Base-by-base conservation (phyloP, 1,140 invertebrate species). In the Pollicipes pollicipes region DNA sequence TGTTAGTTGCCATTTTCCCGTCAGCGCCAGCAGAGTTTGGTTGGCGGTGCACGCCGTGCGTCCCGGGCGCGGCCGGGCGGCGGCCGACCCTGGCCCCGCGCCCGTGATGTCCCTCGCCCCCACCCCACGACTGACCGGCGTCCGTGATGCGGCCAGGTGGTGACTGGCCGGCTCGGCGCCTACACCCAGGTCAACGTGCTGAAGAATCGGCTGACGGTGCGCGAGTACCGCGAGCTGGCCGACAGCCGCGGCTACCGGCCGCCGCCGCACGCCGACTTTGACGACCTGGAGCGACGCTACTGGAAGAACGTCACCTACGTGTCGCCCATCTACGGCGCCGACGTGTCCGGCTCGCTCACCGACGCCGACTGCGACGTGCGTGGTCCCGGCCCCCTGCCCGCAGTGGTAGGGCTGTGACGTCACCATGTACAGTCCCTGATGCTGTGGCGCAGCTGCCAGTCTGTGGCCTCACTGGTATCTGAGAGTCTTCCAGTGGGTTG, bases 111-210 rank as follows among this genome's bases (percentile, higher is more conserved):
- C n/a, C n/a, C n/a, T n/a, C n/a, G n/a, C n/a, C n/a, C n/a, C n/a
- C n/a, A n/a, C n/a, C n/a, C n/a, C n/a, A n/a, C n/a, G n/a, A n/a
- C n/a, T 35, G 32, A 35, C 4, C 32, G 16, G 4, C 16, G 45
- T 58, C 45, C 45, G 10, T 10, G 6, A 21, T 21, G 2, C 45
- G 2, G 10, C 8, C 45, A 85, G 77, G 80, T 87, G 21, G 88
- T 92, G 0, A 87, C 83, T 72, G 95, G 95, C 17, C 92, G 94
- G 73, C 92, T 96, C 78, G 97, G 97, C 3, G 80, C 96, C 37
- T 99, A 95, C 81, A 91, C 95, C 77, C 93, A 96, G 82, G 90
- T 93, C 68, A 99, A 98, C 79, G 91, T 95, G 32, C 93, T 96
- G 77, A 93, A 95, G 76, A 95, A 94, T 77, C 79, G 89, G 0